Base-by-base conservation (phyloP, 2,888 invertebrate species). In the Zaprionus obscuricornis region DNA sequence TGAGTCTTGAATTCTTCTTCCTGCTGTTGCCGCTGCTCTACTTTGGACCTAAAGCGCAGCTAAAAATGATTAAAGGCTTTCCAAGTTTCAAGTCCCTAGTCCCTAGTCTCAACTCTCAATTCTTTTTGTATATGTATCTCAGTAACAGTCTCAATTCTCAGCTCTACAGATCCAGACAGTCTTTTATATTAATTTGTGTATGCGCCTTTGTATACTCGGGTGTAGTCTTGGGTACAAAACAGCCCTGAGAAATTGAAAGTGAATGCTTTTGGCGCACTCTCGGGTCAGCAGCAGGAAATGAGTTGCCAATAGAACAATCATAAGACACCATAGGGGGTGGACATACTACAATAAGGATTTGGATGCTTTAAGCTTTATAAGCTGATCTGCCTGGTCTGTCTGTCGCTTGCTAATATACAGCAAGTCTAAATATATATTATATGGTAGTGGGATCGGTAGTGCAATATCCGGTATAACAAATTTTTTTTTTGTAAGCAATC, bases 291-390 rank as follows among this genome's bases (percentile, higher is more conserved):
- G 79, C 81, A 77, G 81, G 81, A 82, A 82, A 82, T 82, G 81
- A 82, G 79, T 85, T 82, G 78, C 83, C 81, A 82, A 82, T 82
- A 82, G 83, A 78, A 85, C 55, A 85, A 82, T 82, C 81, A 78
- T 54, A 64, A 50, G 60, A 60, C 81, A 74, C 81, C 83, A 85
- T 85, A 82, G 85, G 81, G 81, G 81, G 81, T 70, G 77, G 66
- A 55, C 10, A 22, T 22, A 22, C 22, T 6, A 6, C 7, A 22
- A 6, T 4, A 22, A 6, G 22, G 22, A 6, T 4, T 4, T 22
- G 22, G 5, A 22, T 22, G 65, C 40, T 56, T 64, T 63, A 56
- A 36, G 29, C 26, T n/a, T n/a, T n/a, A n/a, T n/a, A n/a, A n/a
- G n/a, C n/a, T n/a, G n/a, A n/a, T n/a, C n/a, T n/a, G n/a, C n/a